Conservation (phyloP, 2,113 vertebrate species). For the Catagonus wagneri region DNA sequence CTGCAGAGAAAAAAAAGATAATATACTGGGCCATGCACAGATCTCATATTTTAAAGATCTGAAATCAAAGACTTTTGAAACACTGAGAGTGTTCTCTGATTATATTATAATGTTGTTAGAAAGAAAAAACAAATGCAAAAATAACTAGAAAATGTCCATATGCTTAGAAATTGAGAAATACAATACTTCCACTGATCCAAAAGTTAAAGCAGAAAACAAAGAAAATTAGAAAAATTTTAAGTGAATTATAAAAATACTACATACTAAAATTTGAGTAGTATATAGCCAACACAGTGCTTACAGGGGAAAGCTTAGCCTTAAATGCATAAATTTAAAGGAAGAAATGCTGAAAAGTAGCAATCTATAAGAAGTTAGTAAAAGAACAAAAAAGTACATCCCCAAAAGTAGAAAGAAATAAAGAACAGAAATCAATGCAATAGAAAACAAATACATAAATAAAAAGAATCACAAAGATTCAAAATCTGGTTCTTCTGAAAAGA, state of each 20-base stretch:
- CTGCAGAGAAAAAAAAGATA: neutral
- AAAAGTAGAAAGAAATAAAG: neutral
- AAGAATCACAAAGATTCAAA: neutral
- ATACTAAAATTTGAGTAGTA: constrained; percentile 19
- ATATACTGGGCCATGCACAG: neutral
- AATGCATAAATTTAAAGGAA: neutral
- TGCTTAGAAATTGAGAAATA: constrained; percentile 19
- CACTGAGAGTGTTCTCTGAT: neutral
- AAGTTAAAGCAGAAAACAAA: neutral
- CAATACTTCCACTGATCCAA: neutral
- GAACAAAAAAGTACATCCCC: neutral
- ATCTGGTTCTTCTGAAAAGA: neutral
- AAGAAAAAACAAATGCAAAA: constrained; percentile 11
- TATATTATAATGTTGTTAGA: neutral
- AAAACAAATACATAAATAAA: constrained; percentile 29
- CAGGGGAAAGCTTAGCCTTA: constrained; percentile 23
- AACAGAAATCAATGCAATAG: neutral
- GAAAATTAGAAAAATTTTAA: constrained; percentile 39
- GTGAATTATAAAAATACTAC: constrained; percentile 10
- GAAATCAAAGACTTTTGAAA: constrained; percentile 29
- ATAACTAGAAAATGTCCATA: neutral
- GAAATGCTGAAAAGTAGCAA: constrained; percentile 13
- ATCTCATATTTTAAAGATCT: neutral
- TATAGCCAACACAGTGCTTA: neutral
- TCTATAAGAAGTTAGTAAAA: neutral